Percentiles rank a stretch among this genome's conserved stretches.
Evolutionary conservation across 2,113 vertebrate genomes (phyloP).

Genomic region (Puma concolor): DNA sequence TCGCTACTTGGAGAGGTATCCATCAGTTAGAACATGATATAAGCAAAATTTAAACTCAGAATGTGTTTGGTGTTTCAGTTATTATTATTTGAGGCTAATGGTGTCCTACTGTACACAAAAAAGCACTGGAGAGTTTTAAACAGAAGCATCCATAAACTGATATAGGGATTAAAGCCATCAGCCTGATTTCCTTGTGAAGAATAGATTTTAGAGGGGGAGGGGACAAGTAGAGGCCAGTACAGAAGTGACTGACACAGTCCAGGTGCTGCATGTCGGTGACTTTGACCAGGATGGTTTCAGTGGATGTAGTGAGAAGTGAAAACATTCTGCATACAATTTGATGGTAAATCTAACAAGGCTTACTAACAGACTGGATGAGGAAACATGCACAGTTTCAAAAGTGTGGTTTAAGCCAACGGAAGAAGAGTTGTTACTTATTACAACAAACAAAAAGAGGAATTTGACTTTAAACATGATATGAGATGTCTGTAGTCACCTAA

Average conservation of each 20-base stretch:
- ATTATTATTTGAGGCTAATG: neutral
- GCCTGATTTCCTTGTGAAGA: neutral
- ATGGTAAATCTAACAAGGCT: neutral
- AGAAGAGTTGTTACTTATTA: neutral
- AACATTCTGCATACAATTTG: neutral
- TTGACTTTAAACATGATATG: neutral
- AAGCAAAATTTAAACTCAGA: neutral
- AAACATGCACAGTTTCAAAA: neutral
- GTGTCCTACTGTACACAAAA: neutral
- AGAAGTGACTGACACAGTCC: neutral
- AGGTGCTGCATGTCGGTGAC: fast-evolving
- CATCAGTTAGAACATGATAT: neutral
- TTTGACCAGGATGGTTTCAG: neutral
- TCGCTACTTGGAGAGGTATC: neutral
- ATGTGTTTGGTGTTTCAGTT: neutral
- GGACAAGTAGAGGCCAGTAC: neutral
- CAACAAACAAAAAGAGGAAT: fast-evolving
- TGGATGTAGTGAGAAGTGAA: neutral
- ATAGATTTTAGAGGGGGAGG: fast-evolving
- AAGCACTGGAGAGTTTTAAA: neutral
- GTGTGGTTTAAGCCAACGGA: neutral
- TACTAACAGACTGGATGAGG: neutral
- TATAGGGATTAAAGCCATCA: neutral
- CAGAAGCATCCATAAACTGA: neutral
- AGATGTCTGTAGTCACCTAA: neutral